Evolutionary conservation across 2,113 vertebrate genomes (phyloP).

Genomic region (Ptyas mucosa): DNA sequence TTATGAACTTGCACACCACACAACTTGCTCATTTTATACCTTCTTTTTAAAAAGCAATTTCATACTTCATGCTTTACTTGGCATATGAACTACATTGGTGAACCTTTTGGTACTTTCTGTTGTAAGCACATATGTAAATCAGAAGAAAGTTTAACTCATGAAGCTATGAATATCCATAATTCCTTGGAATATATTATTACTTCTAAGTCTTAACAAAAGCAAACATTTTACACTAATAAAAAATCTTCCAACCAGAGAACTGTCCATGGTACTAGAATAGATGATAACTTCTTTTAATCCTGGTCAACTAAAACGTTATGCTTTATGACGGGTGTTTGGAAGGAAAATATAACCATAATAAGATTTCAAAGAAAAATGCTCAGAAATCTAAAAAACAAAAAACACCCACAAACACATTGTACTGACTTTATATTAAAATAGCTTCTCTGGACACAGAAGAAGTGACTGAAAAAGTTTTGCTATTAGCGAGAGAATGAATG

Average conservation of each 20-base stretch:
- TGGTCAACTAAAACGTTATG: neutral
- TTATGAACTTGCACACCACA: neutral
- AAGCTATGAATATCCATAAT: neutral
- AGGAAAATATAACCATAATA: neutral
- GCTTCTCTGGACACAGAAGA: neutral
- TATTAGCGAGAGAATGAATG: neutral
- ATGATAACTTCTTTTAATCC: neutral
- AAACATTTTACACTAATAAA: neutral
- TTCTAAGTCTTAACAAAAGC: neutral
- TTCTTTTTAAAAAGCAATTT: neutral
- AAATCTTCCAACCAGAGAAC: neutral
- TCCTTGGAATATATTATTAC: neutral
- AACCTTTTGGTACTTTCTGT: neutral
- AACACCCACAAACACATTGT: neutral
- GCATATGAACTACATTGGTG: neutral
- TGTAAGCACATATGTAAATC: neutral
- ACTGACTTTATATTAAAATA: neutral
- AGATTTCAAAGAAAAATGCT: neutral
- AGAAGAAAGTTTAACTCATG: neutral
- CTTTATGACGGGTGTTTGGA: neutral
- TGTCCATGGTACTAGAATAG: neutral
- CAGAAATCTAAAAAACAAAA: neutral
- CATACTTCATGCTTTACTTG: neutral
- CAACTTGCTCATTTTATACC: neutral
- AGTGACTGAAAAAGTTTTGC: neutral